phyloP scores from a whole-genome alignment of 2,888 invertebrate species.

The Himalopsyche kuldschensis region DNA sequence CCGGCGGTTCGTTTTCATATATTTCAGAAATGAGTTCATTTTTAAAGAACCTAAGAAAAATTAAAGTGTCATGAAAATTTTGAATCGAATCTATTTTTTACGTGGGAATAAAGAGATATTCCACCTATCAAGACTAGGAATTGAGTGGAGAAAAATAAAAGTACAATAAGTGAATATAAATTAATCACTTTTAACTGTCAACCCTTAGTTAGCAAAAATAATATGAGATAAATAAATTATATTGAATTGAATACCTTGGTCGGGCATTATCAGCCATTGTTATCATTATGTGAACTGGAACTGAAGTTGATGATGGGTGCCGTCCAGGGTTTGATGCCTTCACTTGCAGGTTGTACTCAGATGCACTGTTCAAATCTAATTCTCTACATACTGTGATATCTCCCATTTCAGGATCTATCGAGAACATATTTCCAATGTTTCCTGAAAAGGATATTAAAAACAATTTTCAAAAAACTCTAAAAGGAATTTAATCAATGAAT shows the following conservation, averaged over 20 bases:
- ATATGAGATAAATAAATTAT: neutral
- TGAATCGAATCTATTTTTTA: neutral
- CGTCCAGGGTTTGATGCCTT: conserved; percentile 82
- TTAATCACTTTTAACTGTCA: no score
- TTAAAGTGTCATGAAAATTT: neutral
- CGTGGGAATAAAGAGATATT: neutral
- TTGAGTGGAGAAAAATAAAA: no score
- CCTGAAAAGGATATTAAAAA: conserved; percentile 50
- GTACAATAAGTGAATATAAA: no score
- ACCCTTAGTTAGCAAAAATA: no score
- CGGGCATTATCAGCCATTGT: conserved; percentile 88
- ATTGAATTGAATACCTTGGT: conserved; percentile 60
- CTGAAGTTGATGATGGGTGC: conserved; percentile 71
- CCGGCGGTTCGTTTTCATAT: conserved; percentile 81
- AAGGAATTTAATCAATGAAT: neutral
- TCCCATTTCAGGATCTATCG: conserved; percentile 78
- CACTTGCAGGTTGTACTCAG: conserved; percentile 82
- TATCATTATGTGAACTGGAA: conserved; percentile 84
- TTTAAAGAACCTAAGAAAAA: conserved; percentile 47
- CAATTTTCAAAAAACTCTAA: neutral
- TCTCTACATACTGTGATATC: conserved; percentile 72
- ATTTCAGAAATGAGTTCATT: conserved; percentile 66
- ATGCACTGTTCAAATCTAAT: conserved; percentile 69
- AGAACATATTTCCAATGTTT: conserved; percentile 86
- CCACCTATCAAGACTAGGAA: conserved; percentile 35